phyloP scores from a whole-genome alignment of 2,113 vertebrate genomes.

The Andinoacara biseriatus region DNA sequence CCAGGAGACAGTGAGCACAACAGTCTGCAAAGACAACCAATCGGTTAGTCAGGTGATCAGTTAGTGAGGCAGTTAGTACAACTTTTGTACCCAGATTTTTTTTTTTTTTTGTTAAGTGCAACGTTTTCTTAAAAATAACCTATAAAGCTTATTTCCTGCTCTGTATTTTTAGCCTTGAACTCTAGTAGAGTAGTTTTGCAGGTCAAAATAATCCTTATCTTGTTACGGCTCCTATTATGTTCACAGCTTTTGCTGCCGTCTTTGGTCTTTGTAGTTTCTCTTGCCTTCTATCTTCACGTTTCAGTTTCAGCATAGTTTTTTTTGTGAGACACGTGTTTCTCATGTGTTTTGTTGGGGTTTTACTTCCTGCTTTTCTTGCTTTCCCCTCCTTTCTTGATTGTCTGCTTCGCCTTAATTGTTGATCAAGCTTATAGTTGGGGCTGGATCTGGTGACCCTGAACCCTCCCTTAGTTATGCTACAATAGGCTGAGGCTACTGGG shows the following conservation, averaged over 20 bases:
- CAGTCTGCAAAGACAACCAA: conserved; percentile 72
- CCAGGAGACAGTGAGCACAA: conserved; percentile 82
- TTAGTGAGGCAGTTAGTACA: accelerated
- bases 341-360: background rate
- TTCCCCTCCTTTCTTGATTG: background rate
- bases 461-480: no score
- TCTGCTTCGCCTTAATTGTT: background rate
- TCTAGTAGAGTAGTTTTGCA: background rate
- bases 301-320: background rate
- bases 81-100: background rate
- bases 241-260: background rate
- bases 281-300: background rate
- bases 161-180: background rate
- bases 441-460: no score
- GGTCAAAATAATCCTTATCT: background rate
- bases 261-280: background rate
- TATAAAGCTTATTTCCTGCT: accelerated
- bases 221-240: background rate
- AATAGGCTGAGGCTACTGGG: no score
- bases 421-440: no score
- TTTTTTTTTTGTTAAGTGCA: background rate
- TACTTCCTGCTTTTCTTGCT: background rate
- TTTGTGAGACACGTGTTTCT: background rate
- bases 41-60: background rate
- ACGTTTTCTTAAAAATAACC: accelerated